These are phyloP conservation scores for Chrysolina haemoptera DNA, from an alignment of 2,888 invertebrate species.

Conservation along the genomic window DNA sequence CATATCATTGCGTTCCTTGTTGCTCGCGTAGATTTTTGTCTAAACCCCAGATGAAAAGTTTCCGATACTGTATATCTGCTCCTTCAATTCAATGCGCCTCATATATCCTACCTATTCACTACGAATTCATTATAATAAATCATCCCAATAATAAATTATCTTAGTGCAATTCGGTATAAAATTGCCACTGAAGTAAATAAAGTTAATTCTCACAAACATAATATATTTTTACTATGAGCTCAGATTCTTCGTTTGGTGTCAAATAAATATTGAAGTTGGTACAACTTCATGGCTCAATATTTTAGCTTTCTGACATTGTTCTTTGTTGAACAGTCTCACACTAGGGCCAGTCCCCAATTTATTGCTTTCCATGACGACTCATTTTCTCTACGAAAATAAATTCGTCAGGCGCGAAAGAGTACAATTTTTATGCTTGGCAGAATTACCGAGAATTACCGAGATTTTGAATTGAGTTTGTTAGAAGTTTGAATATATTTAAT, in stretches of 20 bases:
- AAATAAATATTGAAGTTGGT: slow-evolving; percentile 37
- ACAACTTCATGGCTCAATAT: slow-evolving; percentile 30
- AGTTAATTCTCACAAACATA: neutral
- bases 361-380: slow-evolving; percentile 27
- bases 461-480: slow-evolving; percentile 27
- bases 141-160: too few relatives aligned
- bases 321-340: slow-evolving; percentile 37
- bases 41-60: too few relatives aligned
- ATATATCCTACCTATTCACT: too few relatives aligned
- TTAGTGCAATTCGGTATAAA: neutral
- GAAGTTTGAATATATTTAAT: slow-evolving; percentile 34
- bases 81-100: too few relatives aligned
- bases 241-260: slow-evolving; percentile 3
- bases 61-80: too few relatives aligned
- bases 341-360: slow-evolving; percentile 34
- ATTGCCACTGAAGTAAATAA: neutral
- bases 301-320: slow-evolving; percentile 35
- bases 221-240: slow-evolving; percentile 14
- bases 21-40: too few relatives aligned
- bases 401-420: slow-evolving; percentile 27
- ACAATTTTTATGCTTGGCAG: slow-evolving; percentile 34
- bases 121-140: too few relatives aligned
- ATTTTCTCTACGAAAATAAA: slow-evolving; percentile 38
- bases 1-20: too few relatives aligned
- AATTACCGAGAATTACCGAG: slow-evolving; percentile 14